Conservation (phyloP, 2,797 vertebrate genomes). For the Siniperca obscura region DNA sequence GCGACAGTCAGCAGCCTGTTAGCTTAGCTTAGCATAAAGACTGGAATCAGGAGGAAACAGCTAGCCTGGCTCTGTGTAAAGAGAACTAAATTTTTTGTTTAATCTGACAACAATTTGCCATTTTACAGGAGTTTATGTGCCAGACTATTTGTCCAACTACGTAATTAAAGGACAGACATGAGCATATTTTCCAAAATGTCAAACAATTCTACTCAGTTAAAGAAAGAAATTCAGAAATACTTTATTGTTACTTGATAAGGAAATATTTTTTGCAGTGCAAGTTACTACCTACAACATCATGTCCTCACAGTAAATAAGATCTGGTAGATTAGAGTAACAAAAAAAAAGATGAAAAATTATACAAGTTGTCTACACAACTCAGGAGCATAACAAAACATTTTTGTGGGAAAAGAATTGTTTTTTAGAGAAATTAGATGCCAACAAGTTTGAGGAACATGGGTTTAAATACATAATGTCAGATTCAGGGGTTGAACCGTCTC, state of each 20-base stretch:
- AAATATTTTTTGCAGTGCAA: not conserved
- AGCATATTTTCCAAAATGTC: not conserved
- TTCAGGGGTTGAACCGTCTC: slow-evolving; percentile 1
- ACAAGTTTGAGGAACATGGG: not conserved
- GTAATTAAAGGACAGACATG: not conserved
- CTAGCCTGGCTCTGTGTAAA: not conserved
- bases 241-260: not conserved
- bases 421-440: not conserved
- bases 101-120: not conserved
- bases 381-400: too few relatives aligned
- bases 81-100: not conserved
- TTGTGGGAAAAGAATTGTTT: too few relatives aligned
- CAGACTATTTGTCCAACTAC: not conserved
- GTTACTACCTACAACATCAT: not conserved
- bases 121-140: not conserved
- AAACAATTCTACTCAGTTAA: not conserved
- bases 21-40: not conserved
- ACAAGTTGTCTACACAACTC: not conserved
- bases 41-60: not conserved
- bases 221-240: not conserved
- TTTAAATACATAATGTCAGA: not conserved
- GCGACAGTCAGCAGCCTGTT: not conserved
- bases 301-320: not conserved
- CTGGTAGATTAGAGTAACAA: too few relatives aligned
- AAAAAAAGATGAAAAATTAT: not conserved